Base-by-base conservation (phyloP, 2,888 invertebrate species). In the Gnatocerus cornutus region DNA sequence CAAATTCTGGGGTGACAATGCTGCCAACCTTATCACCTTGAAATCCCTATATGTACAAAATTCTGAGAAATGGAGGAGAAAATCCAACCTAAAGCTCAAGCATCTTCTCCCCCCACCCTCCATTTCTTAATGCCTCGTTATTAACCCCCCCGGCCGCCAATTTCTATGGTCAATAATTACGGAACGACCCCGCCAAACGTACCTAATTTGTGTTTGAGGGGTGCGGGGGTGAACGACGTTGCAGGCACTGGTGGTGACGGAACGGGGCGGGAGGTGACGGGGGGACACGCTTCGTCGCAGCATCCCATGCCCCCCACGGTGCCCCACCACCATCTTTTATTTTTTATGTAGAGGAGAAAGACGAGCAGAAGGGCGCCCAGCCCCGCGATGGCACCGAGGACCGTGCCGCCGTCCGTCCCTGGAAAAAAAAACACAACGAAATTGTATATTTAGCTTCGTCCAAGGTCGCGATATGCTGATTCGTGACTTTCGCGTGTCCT, bases 331-430 rank as follows among this genome's bases (percentile, higher is more conserved):
- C 90, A 88, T 82, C 92, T 87, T 84, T 90, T 91, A 80, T 95
- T 92, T 82, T 94, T 94, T 75, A 97, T 89, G 87, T 96, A 97
- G 76, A 97, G 88, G 79, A 96, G 91, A 80, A 96, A 89, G 74
- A 96, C 91, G 79, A 97, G 87, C 76, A 97, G 88, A 70, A 96
- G 87, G 14, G 92, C 91, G 63, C 96, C 91, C 82, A 96, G 91
- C 73, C 93, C 94, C 72, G 92, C 93, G 79, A 96, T 92, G 72
- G 93, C 95, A 80, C 95, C 95, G 84, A 97, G 89, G 82, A 80
- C 65, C n/a, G 95, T 94, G 79, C 94, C 93, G 79, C 95, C 93
- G 88, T 96, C 96, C 85, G 91, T 89, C 85, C 91, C 84, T 84
- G 76, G 30, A 81, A 81, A 33, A 37, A 56, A 41, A 41, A 16